phyloP scores from a whole-genome alignment of 1,140 invertebrate species.

The Drosophila leontia region DNA sequence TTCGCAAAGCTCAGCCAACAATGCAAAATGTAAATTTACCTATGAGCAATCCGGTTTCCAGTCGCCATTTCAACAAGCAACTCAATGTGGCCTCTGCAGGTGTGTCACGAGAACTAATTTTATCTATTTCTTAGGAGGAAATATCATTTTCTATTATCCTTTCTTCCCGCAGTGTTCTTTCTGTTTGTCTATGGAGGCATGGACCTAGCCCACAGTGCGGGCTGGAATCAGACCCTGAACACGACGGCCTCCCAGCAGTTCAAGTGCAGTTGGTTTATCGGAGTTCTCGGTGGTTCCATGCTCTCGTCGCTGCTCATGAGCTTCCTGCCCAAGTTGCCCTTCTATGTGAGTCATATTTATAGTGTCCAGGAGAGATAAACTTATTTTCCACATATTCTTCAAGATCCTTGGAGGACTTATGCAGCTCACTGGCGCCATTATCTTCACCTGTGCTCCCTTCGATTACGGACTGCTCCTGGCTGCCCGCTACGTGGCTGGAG shows the following conservation, averaged over 20 bases:
- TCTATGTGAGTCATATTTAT: slow-evolving; percentile 51
- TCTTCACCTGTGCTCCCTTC: slow-evolving; percentile 56
- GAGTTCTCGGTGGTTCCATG: slow-evolving; percentile 58
- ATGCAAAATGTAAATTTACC: background rate
- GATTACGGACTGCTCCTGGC: slow-evolving; percentile 55
- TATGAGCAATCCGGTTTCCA: background rate
- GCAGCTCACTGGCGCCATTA: slow-evolving; percentile 58
- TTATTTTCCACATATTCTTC: background rate
- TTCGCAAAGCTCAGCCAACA: background rate
- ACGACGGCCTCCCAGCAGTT: slow-evolving; percentile 37
- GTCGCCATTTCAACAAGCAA: slow-evolving; percentile 24
- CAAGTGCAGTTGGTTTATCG: slow-evolving; percentile 70
- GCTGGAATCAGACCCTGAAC: slow-evolving; percentile 60
- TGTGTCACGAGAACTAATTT: background rate
- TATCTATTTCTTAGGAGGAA: background rate
- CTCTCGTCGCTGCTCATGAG: slow-evolving; percentile 34
- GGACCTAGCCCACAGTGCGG: slow-evolving; percentile 64
- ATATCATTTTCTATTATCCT: background rate
- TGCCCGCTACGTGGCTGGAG: slow-evolving; percentile 66
- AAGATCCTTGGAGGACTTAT: slow-evolving; percentile 37
- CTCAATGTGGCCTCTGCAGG: slow-evolving; percentile 24
- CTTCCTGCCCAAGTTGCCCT: slow-evolving; percentile 47
- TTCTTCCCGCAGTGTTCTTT: slow-evolving; percentile 13
- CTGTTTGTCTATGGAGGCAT: slow-evolving; percentile 67
- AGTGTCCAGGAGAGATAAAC: accelerated